Evolutionary conservation across 2,797 vertebrate species (phyloP).

Genomic region (Gastrophryne carolinensis): DNA sequence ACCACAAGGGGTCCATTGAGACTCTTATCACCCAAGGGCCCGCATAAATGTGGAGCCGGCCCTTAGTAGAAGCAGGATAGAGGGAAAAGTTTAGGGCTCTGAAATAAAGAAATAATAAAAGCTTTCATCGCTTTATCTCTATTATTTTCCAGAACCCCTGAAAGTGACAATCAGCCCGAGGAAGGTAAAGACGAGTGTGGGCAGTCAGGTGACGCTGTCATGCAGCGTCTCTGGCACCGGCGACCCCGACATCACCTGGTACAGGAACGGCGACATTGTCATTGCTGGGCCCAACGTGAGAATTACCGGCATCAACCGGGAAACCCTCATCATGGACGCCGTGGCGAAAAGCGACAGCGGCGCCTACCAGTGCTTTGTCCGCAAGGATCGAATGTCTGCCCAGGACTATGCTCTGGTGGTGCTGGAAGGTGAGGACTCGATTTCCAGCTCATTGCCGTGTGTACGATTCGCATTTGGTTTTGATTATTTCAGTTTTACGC

Average conservation of each 20-base stretch:
- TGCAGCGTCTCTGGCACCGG: slow-evolving; percentile 91
- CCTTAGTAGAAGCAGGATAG: too few species aligned
- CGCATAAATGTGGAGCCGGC: too few species aligned
- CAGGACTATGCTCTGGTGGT: slow-evolving; percentile 96
- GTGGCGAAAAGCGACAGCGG: slow-evolving; percentile 97
- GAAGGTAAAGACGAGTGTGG: slow-evolving; percentile 95
- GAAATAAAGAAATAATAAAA: too few species aligned
- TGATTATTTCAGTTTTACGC: too few species aligned
- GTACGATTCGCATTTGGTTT: too few species aligned
- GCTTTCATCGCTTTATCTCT: not conserved
- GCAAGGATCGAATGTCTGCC: slow-evolving; percentile 93
- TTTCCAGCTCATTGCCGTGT: too few species aligned
- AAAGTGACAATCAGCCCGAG: slow-evolving; percentile 91
- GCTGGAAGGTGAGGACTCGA: slow-evolving; percentile 97
- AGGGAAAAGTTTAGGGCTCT: too few species aligned
- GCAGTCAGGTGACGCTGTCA: slow-evolving; percentile 94
- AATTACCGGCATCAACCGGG: slow-evolving; percentile 85
- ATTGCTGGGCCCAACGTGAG: slow-evolving; percentile 88
- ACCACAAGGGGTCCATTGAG: too few species aligned
- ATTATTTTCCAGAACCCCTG: slow-evolving; percentile 81
- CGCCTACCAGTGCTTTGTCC: slow-evolving; percentile 95
- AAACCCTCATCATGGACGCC: slow-evolving; percentile 95
- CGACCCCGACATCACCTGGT: slow-evolving; percentile 94
- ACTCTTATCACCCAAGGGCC: too few species aligned
- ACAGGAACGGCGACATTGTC: slow-evolving; percentile 93